phyloP scores from a whole-genome alignment of 2,888 invertebrate genomes.

The Mystacides longicornis region DNA sequence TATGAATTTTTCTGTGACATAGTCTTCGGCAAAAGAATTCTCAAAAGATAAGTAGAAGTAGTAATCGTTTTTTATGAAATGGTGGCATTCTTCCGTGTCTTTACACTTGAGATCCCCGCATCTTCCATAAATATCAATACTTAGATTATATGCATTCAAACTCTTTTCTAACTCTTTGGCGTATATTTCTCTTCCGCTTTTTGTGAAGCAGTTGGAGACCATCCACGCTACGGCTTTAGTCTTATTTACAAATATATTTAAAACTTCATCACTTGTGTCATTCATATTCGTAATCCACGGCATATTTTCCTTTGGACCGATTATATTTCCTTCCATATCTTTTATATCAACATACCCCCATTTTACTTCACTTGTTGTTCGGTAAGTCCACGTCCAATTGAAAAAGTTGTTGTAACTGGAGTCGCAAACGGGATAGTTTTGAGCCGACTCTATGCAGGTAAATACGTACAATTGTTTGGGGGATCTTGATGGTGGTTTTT shows the following conservation, averaged over 20 bases:
- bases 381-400: conserved; percentile 43
- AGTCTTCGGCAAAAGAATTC: conserved; percentile 39
- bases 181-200: conserved; percentile 25
- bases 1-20: conserved; percentile 39
- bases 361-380: conserved; percentile 39
- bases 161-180: conserved; percentile 29
- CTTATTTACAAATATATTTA: conserved; percentile 32
- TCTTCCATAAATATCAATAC: conserved; percentile 34
- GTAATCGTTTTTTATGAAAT: conserved; percentile 33
- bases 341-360: conserved; percentile 36
- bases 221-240: conserved; percentile 40
- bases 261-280: conserved; percentile 29
- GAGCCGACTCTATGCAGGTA: conserved; percentile 40
- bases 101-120: conserved; percentile 34
- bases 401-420: conserved; percentile 37
- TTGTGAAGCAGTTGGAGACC: conserved; percentile 35
- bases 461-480: conserved; percentile 37
- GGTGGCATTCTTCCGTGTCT: conserved; percentile 32
- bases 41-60: conserved; percentile 41
- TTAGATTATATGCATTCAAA: conserved; percentile 31
- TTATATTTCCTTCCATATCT: conserved; percentile 31
- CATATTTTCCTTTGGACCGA: conserved; percentile 39
- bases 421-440: conserved; percentile 37
- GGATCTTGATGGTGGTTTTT: conserved; percentile 28
- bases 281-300: conserved; percentile 32